A percentile compares a stretch with the other conserved stretches of the same genome.
These are phyloP conservation scores for Aulostomus chinensis DNA, from an alignment of 2,797 vertebrate genomes.

Conservation along the genomic window DNA sequence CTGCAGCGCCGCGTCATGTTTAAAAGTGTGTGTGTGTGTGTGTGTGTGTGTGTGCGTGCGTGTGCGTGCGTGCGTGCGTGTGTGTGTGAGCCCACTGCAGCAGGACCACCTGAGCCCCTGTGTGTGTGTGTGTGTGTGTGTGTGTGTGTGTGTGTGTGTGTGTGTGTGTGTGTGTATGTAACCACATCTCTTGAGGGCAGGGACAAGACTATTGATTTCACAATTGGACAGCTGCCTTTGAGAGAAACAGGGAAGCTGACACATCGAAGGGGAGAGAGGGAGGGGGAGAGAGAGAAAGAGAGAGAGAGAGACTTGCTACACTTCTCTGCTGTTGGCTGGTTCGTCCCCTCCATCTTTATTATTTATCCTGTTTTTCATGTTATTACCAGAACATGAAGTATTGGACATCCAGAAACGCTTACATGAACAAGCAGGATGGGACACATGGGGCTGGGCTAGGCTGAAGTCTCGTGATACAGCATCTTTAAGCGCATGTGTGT, in stretches of 20 bases:
- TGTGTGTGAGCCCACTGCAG: not conserved
- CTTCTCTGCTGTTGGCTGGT: not conserved
- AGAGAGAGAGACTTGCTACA: not conserved
- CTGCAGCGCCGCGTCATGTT: constrained; percentile 64
- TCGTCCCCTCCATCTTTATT: not conserved
- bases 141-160: too few species aligned
- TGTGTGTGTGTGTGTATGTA: constrained; percentile 30
- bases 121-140: constrained; percentile 28
- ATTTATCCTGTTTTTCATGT: too few species aligned
- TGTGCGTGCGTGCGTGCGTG: too few species aligned
- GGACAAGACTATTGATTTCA: constrained; percentile 70
- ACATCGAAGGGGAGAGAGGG: constrained; percentile 20
- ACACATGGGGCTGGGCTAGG: too few species aligned
- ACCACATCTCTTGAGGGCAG: constrained; percentile 47
- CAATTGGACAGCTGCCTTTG: constrained; percentile 50
- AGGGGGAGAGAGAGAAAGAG: not conserved
- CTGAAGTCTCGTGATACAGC: too few species aligned
- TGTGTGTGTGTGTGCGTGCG: too few species aligned
- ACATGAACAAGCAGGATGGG: too few species aligned
- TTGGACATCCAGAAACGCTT: too few species aligned
- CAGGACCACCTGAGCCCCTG: constrained; percentile 1
- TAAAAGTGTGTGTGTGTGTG: constrained; percentile 19
- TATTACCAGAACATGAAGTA: too few species aligned
- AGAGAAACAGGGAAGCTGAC: constrained; percentile 38
- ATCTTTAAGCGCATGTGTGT: constrained; percentile 31